Evolutionary conservation across 2,113 vertebrate species (phyloP).

Genomic region (Clinocottus analis): DNA sequence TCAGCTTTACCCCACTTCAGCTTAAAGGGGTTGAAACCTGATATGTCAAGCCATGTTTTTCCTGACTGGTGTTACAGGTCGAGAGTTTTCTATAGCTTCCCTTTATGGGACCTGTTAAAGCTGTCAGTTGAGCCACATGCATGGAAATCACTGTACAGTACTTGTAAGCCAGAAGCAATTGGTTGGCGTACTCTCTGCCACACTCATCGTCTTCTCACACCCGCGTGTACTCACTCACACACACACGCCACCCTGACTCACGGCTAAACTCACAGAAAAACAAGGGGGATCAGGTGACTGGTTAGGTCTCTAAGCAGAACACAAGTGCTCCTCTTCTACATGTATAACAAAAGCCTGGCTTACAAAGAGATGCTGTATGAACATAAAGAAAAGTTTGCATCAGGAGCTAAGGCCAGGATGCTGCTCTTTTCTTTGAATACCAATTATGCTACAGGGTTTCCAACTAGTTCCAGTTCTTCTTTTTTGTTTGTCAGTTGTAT

Average conservation of each 20-base stretch:
- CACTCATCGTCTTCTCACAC: constrained; percentile 46
- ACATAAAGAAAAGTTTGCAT: constrained; percentile 10
- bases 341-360: constrained; percentile 42
- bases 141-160: constrained; percentile 42
- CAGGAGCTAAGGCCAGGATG: background rate
- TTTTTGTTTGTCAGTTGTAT: background rate
- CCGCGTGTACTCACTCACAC: constrained; percentile 18
- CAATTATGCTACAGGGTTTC: background rate
- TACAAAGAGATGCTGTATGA: constrained; percentile 25
- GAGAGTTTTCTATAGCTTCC: constrained; percentile 37
- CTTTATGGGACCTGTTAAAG: constrained; percentile 63
- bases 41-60: constrained; percentile 5
- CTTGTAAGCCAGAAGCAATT: constrained; percentile 60
- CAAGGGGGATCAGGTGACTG: constrained; percentile 70
- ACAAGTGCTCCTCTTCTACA: constrained; percentile 35
- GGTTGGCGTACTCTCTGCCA: constrained; percentile 47
- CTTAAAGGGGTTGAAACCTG: constrained; percentile 30
- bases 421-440: background rate
- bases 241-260: constrained; percentile 63
- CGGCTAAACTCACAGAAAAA: constrained; percentile 61
- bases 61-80: constrained; percentile 13
- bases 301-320: constrained; percentile 59
- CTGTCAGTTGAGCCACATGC: constrained; percentile 56
- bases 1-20: constrained; percentile 13
- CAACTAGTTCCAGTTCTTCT: background rate